phyloP scores from a whole-genome alignment of 2,797 vertebrate genomes.

The Parotocinclus haroldoi region DNA sequence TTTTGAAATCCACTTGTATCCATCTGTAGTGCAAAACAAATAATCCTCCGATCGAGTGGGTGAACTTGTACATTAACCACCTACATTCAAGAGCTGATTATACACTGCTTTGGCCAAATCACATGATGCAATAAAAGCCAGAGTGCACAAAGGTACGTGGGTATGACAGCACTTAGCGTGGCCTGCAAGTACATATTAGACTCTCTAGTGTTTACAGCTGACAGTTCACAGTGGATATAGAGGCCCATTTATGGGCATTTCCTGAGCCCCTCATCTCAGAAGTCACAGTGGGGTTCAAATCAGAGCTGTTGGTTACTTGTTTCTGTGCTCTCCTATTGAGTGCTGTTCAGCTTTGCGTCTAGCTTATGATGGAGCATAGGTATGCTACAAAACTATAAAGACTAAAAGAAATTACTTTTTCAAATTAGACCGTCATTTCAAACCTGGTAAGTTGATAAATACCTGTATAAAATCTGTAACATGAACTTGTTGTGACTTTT shows the following conservation, averaged over 20 bases:
- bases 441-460: no score
- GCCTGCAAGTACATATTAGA: slow-evolving; percentile 18
- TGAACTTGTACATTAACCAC: slow-evolving; percentile 28
- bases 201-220: slow-evolving; percentile 16
- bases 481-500: no score
- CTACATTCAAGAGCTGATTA: slow-evolving; percentile 24
- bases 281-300: slow-evolving; percentile 15
- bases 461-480: no score
- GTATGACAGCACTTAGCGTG: slow-evolving; percentile 1
- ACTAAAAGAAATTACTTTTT: no score
- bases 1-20: not conserved
- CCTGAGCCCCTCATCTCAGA: slow-evolving; percentile 13
- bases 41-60: slow-evolving; percentile 18
- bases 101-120: slow-evolving; percentile 15
- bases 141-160: slow-evolving; percentile 19
- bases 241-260: slow-evolving; percentile 31
- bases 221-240: slow-evolving; percentile 12
- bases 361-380: no score
- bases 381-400: no score
- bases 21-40: slow-evolving; percentile 1
- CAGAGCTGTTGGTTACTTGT: not conserved
- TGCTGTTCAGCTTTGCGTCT: no score
- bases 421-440: no score
- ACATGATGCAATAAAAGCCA: slow-evolving; percentile 18
- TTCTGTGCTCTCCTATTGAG: no score